These are phyloP conservation scores for Lacerta viridis DNA, from an alignment of 2,797 vertebrate species.

Conservation along the genomic window DNA sequence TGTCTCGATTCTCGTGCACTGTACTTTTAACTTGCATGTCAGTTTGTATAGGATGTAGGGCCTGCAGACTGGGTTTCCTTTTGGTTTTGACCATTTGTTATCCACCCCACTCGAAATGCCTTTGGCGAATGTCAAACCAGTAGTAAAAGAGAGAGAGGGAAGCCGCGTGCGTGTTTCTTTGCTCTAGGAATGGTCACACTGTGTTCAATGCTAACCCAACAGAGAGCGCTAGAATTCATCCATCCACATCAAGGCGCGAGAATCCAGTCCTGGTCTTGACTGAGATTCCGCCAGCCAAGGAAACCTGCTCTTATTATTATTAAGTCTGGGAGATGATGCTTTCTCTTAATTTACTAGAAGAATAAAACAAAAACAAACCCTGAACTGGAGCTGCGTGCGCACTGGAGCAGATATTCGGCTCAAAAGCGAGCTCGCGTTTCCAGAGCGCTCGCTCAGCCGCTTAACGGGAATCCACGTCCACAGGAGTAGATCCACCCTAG, in stretches of 20 bases:
- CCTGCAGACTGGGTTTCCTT: background rate
- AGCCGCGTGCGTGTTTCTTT: fast-evolving
- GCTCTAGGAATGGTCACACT: fast-evolving
- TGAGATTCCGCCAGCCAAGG: background rate
- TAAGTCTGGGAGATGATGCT: background rate
- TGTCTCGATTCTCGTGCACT: background rate
- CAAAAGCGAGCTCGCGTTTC: background rate
- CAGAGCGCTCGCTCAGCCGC: no score
- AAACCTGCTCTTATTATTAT: background rate
- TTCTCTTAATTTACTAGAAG: slow-evolving; percentile 33
- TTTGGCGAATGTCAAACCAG: background rate
- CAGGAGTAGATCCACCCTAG: background rate
- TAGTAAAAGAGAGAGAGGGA: background rate
- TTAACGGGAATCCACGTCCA: background rate
- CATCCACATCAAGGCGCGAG: background rate
- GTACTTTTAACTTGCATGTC: background rate
- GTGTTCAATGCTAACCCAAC: background rate
- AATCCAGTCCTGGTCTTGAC: slow-evolving; percentile 22
- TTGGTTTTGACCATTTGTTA: background rate
- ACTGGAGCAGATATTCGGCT: background rate
- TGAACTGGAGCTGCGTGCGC: background rate
- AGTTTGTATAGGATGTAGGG: background rate
- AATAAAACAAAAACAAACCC: background rate
- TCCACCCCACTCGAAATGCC: background rate
- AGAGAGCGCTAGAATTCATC: background rate